Conservation (phyloP, 1,140 invertebrate species). For the Lucilia cuprina region DNA sequence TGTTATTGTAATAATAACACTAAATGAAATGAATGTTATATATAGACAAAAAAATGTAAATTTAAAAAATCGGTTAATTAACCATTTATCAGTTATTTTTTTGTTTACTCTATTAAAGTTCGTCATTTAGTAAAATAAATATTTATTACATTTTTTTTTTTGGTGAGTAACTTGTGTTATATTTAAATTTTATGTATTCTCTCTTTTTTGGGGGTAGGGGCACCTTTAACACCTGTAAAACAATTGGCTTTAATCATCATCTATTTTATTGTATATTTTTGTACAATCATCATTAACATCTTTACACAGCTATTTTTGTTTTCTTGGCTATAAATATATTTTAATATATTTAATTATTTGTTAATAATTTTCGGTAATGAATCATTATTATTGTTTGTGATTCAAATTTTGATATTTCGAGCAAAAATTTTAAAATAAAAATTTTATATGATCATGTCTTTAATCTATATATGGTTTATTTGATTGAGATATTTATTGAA, state of each 20-base stretch:
- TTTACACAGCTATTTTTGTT: not conserved
- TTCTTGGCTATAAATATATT: not conserved
- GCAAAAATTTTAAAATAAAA: not conserved
- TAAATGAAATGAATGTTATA: too few species aligned
- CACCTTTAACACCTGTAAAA: not conserved
- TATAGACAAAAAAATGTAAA: too few species aligned
- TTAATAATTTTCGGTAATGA: not conserved
- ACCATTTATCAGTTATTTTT: too few species aligned
- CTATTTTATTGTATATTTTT: too few species aligned
- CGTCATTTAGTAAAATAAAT: too few species aligned
- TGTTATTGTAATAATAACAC: not conserved
- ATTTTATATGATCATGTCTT: not conserved
- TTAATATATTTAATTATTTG: not conserved
- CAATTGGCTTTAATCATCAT: too few species aligned
- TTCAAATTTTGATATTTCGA: not conserved
- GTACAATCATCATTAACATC: not conserved
- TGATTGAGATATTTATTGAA: not conserved
- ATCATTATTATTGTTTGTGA: not conserved
- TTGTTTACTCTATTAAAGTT: too few species aligned
- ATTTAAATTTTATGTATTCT: not conserved
- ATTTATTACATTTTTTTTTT: too few species aligned
- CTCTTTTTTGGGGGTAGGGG: not conserved
- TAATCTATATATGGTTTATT: not conserved
- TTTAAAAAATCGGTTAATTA: too few species aligned
- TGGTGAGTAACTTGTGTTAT: too few species aligned